These are phyloP conservation scores for Mugil cephalus DNA, from an alignment of 2,113 vertebrate genomes.

Conservation along the genomic window DNA sequence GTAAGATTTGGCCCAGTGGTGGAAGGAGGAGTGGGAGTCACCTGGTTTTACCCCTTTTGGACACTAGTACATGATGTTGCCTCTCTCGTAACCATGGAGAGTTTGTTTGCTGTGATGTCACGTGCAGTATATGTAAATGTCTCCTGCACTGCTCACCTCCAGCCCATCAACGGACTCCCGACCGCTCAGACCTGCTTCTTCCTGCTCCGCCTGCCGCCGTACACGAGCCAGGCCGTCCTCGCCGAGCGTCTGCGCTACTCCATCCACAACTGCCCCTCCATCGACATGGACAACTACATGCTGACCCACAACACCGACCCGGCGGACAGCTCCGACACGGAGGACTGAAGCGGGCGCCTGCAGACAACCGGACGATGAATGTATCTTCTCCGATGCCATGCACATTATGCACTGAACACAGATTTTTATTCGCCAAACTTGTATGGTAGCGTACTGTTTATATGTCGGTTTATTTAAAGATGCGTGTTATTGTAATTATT, in stretches of 20 bases:
- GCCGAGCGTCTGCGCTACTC: constrained; percentile 87
- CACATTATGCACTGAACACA: constrained; percentile 78
- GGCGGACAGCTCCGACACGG: constrained; percentile 82
- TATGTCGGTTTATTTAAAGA: constrained; percentile 56
- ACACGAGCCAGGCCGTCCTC: constrained; percentile 84
- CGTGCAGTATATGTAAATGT: too few species aligned
- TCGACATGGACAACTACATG: constrained; percentile 91
- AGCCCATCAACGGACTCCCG: constrained; percentile 87
- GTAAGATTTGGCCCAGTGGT: too few species aligned
- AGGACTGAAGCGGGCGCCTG: constrained; percentile 74
- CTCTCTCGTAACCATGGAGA: too few species aligned
- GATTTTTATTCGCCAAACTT: constrained; percentile 81
- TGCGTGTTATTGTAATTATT: constrained; percentile 66
- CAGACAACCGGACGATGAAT: constrained; percentile 70
- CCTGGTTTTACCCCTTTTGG: too few species aligned
- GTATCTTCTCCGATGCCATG: constrained; percentile 78
- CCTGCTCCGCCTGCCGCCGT: constrained; percentile 86
- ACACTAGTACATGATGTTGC: too few species aligned
- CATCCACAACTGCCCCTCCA: constrained; percentile 88
- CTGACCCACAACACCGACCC: constrained; percentile 86
- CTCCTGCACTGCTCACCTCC: not conserved
- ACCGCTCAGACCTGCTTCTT: constrained; percentile 90
- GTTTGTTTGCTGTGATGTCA: too few species aligned
- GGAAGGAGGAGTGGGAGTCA: too few species aligned
- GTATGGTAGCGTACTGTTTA: constrained; percentile 70